phyloP scores from a whole-genome alignment of 2,888 invertebrate species.

The Drosophila putrida region DNA sequence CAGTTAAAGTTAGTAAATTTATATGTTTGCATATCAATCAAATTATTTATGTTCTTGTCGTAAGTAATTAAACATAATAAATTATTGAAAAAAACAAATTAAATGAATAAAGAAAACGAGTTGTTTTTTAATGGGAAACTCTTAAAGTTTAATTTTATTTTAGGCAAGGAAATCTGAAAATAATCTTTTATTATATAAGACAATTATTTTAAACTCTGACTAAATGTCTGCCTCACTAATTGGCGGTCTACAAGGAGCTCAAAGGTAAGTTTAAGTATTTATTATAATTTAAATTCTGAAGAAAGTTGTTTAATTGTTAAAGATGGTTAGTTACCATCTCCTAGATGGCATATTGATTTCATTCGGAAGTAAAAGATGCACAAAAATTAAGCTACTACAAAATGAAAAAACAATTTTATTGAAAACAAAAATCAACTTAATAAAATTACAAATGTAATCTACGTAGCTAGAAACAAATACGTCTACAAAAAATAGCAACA shows the following conservation, averaged over 20 bases:
- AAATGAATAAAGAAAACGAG: conserved; percentile 10
- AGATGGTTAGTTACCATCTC: too few relatives aligned
- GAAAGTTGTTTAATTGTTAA: too few relatives aligned
- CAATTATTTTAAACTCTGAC: too few relatives aligned
- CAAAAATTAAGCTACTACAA: conserved; percentile 39
- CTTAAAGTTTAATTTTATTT: too few relatives aligned
- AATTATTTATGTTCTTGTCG: conserved; percentile 66
- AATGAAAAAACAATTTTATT: conserved; percentile 70
- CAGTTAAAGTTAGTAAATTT: conserved; percentile 52
- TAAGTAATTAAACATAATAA: conserved; percentile 67
- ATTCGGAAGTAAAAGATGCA: neutral
- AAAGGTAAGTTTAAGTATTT: too few relatives aligned
- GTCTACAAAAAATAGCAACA: conserved; percentile 53
- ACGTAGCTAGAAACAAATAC: conserved; percentile 29
- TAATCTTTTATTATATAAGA: too few relatives aligned
- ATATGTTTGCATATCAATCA: conserved; percentile 47
- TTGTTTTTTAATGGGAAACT: neutral
- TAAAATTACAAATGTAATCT: conserved; percentile 42
- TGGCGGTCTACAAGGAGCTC: too few relatives aligned
- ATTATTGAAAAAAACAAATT: conserved; percentile 55
- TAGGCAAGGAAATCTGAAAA: too few relatives aligned
- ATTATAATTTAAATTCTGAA: too few relatives aligned
- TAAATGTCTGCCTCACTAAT: too few relatives aligned
- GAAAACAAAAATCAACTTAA: conserved; percentile 71
- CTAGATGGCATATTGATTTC: too few relatives aligned